Evolutionary conservation across 2,888 invertebrate genomes (phyloP).

Genomic region (Leucophora obtusa): DNA sequence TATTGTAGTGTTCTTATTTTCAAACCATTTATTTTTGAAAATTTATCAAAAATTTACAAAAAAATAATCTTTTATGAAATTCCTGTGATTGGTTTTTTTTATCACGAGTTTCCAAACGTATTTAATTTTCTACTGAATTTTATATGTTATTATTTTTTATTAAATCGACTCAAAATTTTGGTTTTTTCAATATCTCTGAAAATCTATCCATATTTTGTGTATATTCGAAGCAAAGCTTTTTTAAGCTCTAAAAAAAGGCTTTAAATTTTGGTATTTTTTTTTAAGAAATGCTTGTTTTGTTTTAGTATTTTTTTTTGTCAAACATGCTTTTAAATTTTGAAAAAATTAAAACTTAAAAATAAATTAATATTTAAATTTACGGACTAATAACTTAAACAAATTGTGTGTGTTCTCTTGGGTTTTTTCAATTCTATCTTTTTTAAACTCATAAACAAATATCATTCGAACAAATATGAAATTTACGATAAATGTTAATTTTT

Average conservation of each 20-base stretch:
- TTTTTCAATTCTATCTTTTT: constrained; percentile 11
- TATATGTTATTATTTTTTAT: too few species aligned
- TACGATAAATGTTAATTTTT: constrained; percentile 5
- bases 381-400: constrained; percentile 53
- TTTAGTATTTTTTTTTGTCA: neutral
- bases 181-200: neutral
- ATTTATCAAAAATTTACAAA: too few species aligned
- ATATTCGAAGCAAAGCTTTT: neutral
- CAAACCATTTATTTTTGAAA: too few species aligned
- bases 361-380: constrained; percentile 31
- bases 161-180: too few species aligned
- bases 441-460: neutral
- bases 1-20: too few species aligned
- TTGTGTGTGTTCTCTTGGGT: constrained; percentile 58
- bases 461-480: neutral
- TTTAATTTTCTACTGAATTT: too few species aligned
- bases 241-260: neutral
- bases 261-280: neutral
- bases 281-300: neutral
- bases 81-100: too few species aligned
- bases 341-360: neutral
- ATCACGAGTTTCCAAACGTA: too few species aligned
- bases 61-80: too few species aligned
- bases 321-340: neutral
- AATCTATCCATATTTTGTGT: neutral